Conservation (phyloP, 2,888 invertebrate genomes). For the Brenthis ino region DNA sequence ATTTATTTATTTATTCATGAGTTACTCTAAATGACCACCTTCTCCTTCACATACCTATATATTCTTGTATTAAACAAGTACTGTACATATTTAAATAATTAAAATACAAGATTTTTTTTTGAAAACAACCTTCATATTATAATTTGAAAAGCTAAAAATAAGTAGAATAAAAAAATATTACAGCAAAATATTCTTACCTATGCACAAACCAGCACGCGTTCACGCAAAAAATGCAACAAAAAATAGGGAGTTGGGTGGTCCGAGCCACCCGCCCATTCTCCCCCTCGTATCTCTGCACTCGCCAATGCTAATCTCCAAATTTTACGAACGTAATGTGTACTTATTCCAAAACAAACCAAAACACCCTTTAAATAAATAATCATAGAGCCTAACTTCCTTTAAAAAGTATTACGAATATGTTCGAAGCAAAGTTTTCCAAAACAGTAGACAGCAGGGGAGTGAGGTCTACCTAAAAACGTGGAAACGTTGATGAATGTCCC, state of each 20-base stretch:
- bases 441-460: slow-evolving; percentile 71
- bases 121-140: not conserved
- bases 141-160: slow-evolving; percentile 1
- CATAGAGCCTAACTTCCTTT: slow-evolving; percentile 46
- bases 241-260: slow-evolving; percentile 70
- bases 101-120: too few species aligned
- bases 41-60: too few species aligned
- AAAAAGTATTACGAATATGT: slow-evolving; percentile 48
- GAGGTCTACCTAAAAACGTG: slow-evolving; percentile 79
- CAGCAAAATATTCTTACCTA: slow-evolving; percentile 51
- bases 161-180: slow-evolving; percentile 8
- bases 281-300: slow-evolving; percentile 77
- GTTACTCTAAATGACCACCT: too few species aligned
- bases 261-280: slow-evolving; percentile 58
- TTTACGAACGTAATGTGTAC: slow-evolving; percentile 71
- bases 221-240: slow-evolving; percentile 77
- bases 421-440: slow-evolving; percentile 61
- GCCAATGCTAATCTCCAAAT: slow-evolving; percentile 74
- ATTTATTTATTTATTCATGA: too few species aligned
- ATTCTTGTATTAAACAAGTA: too few species aligned
- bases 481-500: slow-evolving; percentile 82
- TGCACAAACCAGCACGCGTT: slow-evolving; percentile 64
- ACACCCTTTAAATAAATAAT: slow-evolving; percentile 38
- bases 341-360: slow-evolving; percentile 41
- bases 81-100: too few species aligned